Evolutionary conservation across 2,888 invertebrate species (phyloP).

Genomic region (Koerneria pararmatus): DNA sequence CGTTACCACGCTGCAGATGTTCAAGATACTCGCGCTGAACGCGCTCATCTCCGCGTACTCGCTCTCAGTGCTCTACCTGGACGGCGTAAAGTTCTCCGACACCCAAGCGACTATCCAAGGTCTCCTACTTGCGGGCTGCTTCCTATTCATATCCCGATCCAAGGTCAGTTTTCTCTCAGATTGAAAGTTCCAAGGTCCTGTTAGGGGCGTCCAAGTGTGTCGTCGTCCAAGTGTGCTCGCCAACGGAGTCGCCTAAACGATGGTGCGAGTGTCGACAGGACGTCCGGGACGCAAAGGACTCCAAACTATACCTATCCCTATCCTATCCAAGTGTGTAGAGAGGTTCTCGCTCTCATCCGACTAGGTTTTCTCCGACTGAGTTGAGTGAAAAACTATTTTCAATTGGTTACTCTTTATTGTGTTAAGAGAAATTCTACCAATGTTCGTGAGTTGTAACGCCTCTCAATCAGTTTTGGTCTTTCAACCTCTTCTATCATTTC

Average conservation of each 20-base stretch:
- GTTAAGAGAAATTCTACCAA: too few species aligned
- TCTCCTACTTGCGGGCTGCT: conserved; percentile 87
- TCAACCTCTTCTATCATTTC: too few species aligned
- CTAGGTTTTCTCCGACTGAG: too few species aligned
- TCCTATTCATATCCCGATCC: conserved; percentile 93
- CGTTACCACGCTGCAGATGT: conserved; percentile 99
- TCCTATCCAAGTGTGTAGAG: too few species aligned
- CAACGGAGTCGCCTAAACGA: conserved; percentile 12
- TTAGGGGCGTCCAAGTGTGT: not conserved
- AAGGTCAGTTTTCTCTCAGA: conserved; percentile 70
- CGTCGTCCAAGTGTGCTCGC: too few species aligned
- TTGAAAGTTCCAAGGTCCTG: not conserved
- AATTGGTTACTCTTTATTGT: too few species aligned
- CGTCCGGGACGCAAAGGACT: too few species aligned
- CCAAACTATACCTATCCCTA: too few species aligned
- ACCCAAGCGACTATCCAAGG: conserved; percentile 89
- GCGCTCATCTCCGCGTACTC: conserved; percentile 95
- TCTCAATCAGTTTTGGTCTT: too few species aligned
- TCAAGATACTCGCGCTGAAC: conserved; percentile 96
- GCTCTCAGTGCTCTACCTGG: conserved; percentile 89
- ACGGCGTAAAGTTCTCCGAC: conserved; percentile 86
- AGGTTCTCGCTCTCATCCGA: too few species aligned
- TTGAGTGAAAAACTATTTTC: too few species aligned
- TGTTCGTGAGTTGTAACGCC: too few species aligned
- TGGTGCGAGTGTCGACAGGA: not conserved